A percentile compares a stretch with the other conserved stretches of the same genome.
Evolutionary conservation across 2,113 vertebrate species (phyloP).

Genomic region (Heterocephalus glaber): DNA sequence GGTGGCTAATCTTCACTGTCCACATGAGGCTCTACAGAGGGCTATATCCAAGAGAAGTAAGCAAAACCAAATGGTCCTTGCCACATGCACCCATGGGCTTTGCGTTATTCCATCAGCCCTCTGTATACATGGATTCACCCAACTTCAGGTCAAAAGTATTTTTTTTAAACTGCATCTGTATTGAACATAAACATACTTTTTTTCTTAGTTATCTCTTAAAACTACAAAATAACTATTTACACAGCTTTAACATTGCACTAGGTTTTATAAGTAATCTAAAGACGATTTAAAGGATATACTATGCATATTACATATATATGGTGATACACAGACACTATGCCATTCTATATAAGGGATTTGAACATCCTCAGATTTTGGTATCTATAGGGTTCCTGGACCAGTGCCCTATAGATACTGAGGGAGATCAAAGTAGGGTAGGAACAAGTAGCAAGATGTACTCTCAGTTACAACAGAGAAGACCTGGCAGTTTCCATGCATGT

Average conservation of each 20-base stretch:
- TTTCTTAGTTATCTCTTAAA: neutral
- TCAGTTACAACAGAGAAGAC: neutral
- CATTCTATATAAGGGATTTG: neutral
- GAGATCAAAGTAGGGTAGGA: no score
- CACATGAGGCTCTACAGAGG: neutral
- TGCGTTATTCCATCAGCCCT: no score
- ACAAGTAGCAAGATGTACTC: neutral
- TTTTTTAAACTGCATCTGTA: neutral
- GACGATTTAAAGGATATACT: neutral
- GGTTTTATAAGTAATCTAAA: neutral
- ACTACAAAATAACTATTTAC: neutral
- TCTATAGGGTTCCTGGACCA: neutral
- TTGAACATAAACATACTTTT: neutral
- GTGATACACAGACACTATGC: neutral
- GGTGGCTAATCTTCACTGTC: rapidly evolving
- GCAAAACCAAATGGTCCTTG: neutral
- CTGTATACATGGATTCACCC: neutral
- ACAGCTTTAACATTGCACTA: neutral
- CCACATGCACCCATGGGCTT: neutral
- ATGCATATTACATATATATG: neutral
- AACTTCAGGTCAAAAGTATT: neutral
- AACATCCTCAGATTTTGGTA: neutral
- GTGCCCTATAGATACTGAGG: neutral
- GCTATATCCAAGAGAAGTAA: neutral
- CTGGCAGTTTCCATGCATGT: neutral